These are phyloP conservation scores for Actinernus sp. DNA, from an alignment of 92 coral and sea anemone species.

Conservation along the genomic window DNA sequence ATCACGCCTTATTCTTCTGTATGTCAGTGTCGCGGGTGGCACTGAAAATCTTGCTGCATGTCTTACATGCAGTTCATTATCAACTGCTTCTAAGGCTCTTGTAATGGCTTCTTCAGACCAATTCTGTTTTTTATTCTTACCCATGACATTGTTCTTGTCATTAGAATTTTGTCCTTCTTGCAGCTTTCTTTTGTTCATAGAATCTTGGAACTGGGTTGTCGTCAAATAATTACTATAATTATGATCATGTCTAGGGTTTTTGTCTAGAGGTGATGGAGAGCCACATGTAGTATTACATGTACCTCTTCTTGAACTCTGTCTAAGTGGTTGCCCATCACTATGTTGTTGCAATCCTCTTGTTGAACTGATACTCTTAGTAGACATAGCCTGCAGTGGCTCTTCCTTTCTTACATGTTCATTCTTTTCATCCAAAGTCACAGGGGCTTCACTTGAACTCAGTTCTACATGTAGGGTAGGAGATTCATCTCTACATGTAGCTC, in stretches of 20 bases:
- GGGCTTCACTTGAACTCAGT: not conserved
- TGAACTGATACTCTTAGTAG: too few relatives aligned
- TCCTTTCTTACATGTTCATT: not conserved
- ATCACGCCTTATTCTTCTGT: not conserved
- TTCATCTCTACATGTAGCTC: not conserved
- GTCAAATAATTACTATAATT: too few relatives aligned
- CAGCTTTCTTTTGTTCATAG: not conserved
- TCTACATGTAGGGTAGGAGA: not conserved
- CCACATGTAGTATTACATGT: not conserved
- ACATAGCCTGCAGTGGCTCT: too few relatives aligned
- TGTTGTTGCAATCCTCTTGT: not conserved
- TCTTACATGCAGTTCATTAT: slow-evolving; percentile 19
- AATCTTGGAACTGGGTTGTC: not conserved
- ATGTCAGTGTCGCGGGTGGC: slow-evolving; percentile 25
- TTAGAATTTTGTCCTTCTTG: too few relatives aligned
- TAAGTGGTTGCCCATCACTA: not conserved
- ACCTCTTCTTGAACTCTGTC: not conserved
- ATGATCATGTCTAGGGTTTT: not conserved
- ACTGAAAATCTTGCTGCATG: slow-evolving; percentile 25
- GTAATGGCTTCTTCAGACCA: slow-evolving; percentile 15
- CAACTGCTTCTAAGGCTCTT: slow-evolving; percentile 22
- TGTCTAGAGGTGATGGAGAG: not conserved
- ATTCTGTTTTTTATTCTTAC: slow-evolving; percentile 4
- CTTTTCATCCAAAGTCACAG: not conserved
- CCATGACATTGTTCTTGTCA: not conserved